phyloP scores from a whole-genome alignment of 2,113 vertebrate genomes.

The Halichoeres trimaculatus region DNA sequence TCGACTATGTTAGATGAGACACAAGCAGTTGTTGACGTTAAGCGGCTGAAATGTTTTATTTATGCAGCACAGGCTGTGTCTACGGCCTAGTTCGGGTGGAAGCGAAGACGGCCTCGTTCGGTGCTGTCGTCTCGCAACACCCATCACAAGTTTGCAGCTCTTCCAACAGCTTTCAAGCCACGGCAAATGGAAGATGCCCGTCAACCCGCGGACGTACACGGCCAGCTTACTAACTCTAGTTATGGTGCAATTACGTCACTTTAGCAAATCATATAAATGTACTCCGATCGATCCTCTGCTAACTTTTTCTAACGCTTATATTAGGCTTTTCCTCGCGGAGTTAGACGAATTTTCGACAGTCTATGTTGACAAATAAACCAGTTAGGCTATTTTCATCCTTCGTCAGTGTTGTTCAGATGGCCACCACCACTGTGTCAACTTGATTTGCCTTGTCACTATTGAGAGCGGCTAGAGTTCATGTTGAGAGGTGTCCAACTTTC shows the following conservation, averaged over 20 bases:
- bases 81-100: conserved; percentile 83
- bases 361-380: conserved; percentile 43
- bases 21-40: conserved; percentile 39
- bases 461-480: conserved; percentile 42
- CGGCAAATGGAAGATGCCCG: conserved; percentile 51
- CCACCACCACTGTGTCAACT: conserved; percentile 35
- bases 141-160: conserved; percentile 74
- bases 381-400: not conserved
- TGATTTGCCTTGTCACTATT: conserved; percentile 48
- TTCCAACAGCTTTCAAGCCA: conserved; percentile 45
- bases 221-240: conserved; percentile 46
- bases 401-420: conserved; percentile 1
- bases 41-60: conserved; percentile 79
- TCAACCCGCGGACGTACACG: conserved; percentile 24
- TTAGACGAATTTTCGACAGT: conserved; percentile 32
- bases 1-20: conserved; percentile 43
- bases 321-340: conserved; percentile 18
- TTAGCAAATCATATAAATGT: conserved; percentile 72
- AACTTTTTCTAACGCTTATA: conserved; percentile 62
- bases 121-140: conserved; percentile 73
- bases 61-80: conserved; percentile 80
- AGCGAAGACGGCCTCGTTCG: conserved; percentile 79
- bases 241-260: conserved; percentile 78
- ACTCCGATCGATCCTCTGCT: conserved; percentile 48
- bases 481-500: conserved; percentile 67